phyloP scores from a whole-genome alignment of 1,140 invertebrate species.

The Hylyphantes graminicola region DNA sequence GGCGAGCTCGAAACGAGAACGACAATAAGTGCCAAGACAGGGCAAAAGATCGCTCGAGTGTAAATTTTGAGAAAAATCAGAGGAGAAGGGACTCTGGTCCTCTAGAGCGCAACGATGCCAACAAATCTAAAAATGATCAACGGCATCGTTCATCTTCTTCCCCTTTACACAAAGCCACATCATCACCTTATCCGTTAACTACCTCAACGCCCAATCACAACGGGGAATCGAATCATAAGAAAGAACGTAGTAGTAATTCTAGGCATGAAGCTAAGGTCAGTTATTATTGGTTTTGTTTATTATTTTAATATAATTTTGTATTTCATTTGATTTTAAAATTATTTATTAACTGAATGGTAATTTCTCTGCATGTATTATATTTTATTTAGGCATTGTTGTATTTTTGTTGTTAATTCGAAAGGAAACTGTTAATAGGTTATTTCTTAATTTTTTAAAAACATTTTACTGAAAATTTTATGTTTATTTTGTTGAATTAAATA shows the following conservation, averaged over 20 bases:
- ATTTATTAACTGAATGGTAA: neutral
- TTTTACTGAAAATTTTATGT: too few relatives aligned
- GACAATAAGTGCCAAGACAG: slow-evolving; percentile 55
- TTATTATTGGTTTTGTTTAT: slow-evolving; percentile 53
- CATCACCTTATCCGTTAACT: slow-evolving; percentile 61
- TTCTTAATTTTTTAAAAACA: too few relatives aligned
- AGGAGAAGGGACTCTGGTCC: slow-evolving; percentile 56
- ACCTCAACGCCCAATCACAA: slow-evolving; percentile 58
- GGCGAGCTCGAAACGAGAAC: slow-evolving; percentile 39
- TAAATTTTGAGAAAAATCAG: slow-evolving; percentile 58
- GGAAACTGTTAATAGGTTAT: too few relatives aligned
- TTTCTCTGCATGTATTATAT: neutral
- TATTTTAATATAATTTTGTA: slow-evolving; percentile 29
- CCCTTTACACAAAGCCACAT: slow-evolving; percentile 63
- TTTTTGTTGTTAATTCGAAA: neutral
- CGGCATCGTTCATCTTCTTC: slow-evolving; percentile 60
- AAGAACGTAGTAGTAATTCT: slow-evolving; percentile 52
- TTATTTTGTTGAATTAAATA: too few relatives aligned
- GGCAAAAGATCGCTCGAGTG: slow-evolving; percentile 56
- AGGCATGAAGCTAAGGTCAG: slow-evolving; percentile 60
- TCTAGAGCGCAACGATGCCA: slow-evolving; percentile 40
- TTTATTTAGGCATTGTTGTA: neutral
- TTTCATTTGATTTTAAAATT: neutral
- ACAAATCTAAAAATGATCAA: slow-evolving; percentile 65
- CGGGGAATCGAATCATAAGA: slow-evolving; percentile 59